Evolutionary conservation across 1,140 invertebrate species (phyloP), one percentile per base, ranked within the genome.

Genomic region (Ostrea edulis): DNA sequence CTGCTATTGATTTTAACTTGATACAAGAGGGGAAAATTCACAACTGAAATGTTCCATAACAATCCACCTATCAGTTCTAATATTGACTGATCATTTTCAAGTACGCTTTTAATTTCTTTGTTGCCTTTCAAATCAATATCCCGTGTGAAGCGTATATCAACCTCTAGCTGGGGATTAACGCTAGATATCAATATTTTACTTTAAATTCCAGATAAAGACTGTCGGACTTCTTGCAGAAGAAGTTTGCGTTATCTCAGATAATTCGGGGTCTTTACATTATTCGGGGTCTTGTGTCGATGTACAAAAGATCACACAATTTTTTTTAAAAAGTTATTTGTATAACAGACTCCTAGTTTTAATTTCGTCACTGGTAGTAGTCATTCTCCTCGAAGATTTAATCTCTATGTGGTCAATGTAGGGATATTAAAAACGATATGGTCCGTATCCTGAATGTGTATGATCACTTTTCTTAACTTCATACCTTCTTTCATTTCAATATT

Each of bases 11-110:
- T 77, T n/a, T 77, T 77, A 77, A 77, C 5, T 35, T 25, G 68
- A 77, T 77, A 77, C 68, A 35, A 35, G 68, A 77, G 68, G 25
- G 68, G 25, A 11, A 35, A 77, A 29, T 25, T 77, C 68, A 77
- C 68, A 35, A 77, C 68, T 25, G 29, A 77, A n/a, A 11, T 77
- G 68, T 14, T 29, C 68, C 9, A 35, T 8, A 77, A 71, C 35
- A 77, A 77, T 77, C 11, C 12, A 25, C 35, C 29, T 77, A 77
- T 77, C 68, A 29, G 22, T 29, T 25, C 12, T 35, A 77, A 77
- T 77, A 77, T 77, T 77, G 68, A 77, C 68, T 17, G 68, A 77
- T 77, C 22, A 35, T 77, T 77, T 77, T 77, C 68, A 29, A 77
- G 68, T 77, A 25, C 68, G 22, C 25, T 77, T 77, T 77, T 29